A percentile compares a stretch with the other conserved stretches of the same genome.
Conservation (phyloP, 23 tunicate genomes). For the Diplosoma virens region DNA sequence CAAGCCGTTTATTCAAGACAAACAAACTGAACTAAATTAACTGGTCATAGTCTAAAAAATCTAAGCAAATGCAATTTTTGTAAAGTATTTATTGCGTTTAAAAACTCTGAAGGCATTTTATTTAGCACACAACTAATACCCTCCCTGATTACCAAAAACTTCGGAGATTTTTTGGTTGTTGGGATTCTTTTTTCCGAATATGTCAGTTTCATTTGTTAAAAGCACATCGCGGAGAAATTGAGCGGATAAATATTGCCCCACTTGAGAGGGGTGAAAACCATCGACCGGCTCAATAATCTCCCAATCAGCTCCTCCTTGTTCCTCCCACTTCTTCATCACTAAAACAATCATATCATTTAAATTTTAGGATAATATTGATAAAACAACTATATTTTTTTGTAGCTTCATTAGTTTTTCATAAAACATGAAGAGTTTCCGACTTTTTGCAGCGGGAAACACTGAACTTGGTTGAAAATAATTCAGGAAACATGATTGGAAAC, state of each 20-base stretch:
- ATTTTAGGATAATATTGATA: too few relatives aligned
- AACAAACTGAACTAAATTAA: too few relatives aligned
- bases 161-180: constrained; percentile 63
- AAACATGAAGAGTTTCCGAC: neutral
- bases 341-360: too few relatives aligned
- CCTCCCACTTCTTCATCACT: constrained; percentile 60
- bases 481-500: too few relatives aligned
- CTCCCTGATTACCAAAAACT: constrained; percentile 74
- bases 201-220: constrained; percentile 35
- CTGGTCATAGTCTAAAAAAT: too few relatives aligned
- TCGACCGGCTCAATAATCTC: constrained; percentile 94
- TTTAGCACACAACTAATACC: constrained; percentile 36
- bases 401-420: neutral
- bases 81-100: too few relatives aligned
- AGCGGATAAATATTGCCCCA: constrained; percentile 65
- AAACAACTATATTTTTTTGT: too few relatives aligned
- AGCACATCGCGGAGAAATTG: constrained; percentile 51
- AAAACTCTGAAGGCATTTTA: neutral
- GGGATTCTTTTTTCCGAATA: constrained; percentile 61
- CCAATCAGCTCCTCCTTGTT: constrained; percentile 79
- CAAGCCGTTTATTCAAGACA: too few relatives aligned
- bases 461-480: neutral
- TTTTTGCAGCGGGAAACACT: neutral
- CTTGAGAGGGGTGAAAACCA: constrained; percentile 95
- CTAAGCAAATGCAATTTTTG: too few relatives aligned